phyloP scores from a whole-genome alignment of 2,888 invertebrate species.

The Chorisops tibialis region DNA sequence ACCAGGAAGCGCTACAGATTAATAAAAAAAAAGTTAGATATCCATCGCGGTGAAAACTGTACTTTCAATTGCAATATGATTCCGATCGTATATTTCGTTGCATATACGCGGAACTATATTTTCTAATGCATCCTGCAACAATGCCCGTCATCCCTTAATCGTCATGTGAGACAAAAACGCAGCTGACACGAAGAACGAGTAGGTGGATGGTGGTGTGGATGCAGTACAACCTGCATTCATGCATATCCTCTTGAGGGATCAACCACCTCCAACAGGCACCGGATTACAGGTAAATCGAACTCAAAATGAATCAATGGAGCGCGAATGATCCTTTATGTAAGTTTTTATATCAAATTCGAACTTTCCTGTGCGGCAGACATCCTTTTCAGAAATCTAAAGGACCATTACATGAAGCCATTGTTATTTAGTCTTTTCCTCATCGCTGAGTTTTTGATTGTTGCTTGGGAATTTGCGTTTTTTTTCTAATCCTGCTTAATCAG shows the following conservation, averaged over 20 bases:
- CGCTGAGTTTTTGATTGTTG: neutral
- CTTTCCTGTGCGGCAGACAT: neutral
- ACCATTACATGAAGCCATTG: neutral
- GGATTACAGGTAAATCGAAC: slow-evolving; percentile 19
- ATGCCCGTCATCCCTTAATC: slow-evolving; percentile 7
- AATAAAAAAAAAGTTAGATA: no score
- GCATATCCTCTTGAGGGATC: slow-evolving; percentile 19
- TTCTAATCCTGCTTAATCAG: no score
- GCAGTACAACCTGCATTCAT: neutral
- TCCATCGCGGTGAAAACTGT: no score
- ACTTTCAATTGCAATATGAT: no score
- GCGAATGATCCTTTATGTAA: slow-evolving; percentile 12
- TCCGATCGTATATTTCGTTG: no score
- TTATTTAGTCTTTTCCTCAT: slow-evolving; percentile 2
- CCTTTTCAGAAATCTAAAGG: neutral
- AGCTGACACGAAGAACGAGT: neutral
- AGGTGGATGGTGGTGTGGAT: neutral
- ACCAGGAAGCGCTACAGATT: no score
- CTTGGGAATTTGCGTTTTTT: no score
- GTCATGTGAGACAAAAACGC: slow-evolving; percentile 8
- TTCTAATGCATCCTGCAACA: neutral
- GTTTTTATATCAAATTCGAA: slow-evolving; percentile 11
- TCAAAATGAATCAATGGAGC: neutral
- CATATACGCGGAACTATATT: no score
- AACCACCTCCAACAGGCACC: slow-evolving; percentile 15